Conservation (phyloP, 1,140 invertebrate genomes). For the Nylanderia fulva region DNA sequence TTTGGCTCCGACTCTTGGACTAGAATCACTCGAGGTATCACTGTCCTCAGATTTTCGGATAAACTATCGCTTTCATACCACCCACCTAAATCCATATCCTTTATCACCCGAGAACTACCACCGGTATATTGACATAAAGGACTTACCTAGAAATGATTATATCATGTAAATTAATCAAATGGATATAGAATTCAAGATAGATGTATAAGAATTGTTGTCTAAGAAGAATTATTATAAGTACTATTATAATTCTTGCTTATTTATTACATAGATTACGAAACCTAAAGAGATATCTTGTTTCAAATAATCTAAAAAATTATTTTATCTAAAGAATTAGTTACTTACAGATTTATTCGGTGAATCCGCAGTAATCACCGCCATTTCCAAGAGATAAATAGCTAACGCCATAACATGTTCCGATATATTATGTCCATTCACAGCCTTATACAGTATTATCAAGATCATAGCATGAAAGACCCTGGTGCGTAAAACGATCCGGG, state of each 20-base stretch:
- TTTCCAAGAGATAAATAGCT: constrained; percentile 94
- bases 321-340: constrained; percentile 20
- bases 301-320: not conserved
- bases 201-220: constrained; percentile 2
- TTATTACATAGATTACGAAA: constrained; percentile 7
- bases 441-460: constrained; percentile 94
- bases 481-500: constrained; percentile 90
- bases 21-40: constrained; percentile 89
- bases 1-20: constrained; percentile 87
- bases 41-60: constrained; percentile 92
- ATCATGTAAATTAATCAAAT: constrained; percentile 42
- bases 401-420: constrained; percentile 95
- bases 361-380: constrained; percentile 90
- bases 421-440: constrained; percentile 90
- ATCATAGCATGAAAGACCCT: constrained; percentile 95
- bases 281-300: not conserved
- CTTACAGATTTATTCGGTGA: constrained; percentile 84
- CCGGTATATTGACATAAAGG: constrained; percentile 82
- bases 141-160: constrained; percentile 78
- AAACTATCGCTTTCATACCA: constrained; percentile 93
- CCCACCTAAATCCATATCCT: constrained; percentile 89
- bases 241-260: not conserved
- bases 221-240: not conserved
- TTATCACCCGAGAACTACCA: constrained; percentile 79
- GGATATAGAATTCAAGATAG: not conserved